A percentile compares a stretch with the other conserved stretches of the same genome.
Evolutionary conservation across 1,140 invertebrate species (phyloP).

Genomic region (Drosophila busckii): DNA sequence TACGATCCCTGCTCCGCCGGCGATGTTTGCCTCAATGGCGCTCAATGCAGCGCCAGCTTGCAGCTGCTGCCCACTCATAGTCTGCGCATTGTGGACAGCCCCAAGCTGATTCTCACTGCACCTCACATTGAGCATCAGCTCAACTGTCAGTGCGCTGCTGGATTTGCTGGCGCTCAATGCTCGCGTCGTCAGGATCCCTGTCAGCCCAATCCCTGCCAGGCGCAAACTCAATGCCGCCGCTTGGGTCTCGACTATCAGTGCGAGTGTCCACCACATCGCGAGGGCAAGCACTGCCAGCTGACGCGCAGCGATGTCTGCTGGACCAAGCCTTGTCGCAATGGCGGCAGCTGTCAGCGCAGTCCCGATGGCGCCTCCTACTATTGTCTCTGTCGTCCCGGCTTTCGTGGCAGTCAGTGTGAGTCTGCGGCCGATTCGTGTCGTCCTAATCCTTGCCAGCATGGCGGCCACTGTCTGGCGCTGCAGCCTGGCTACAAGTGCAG

Average conservation of each 20-base stretch:
- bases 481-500: conserved; percentile 92
- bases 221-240: conserved; percentile 89
- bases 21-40: conserved; percentile 86
- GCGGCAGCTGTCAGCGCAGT: conserved; percentile 92
- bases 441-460: conserved; percentile 93
- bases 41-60: conserved; percentile 86
- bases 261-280: conserved; percentile 86
- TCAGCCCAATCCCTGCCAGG: conserved; percentile 91
- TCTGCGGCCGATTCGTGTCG: conserved; percentile 90
- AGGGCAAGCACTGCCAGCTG: conserved; percentile 91
- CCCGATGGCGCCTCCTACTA: conserved; percentile 92
- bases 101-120: conserved; percentile 88
- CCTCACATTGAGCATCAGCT: conserved; percentile 88
- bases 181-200: conserved; percentile 93
- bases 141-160: conserved; percentile 87
- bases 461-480: conserved; percentile 89
- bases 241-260: conserved; percentile 91
- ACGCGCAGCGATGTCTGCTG: conserved; percentile 90
- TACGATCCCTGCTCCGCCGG: conserved; percentile 85
- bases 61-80: conserved; percentile 83
- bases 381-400: conserved; percentile 92
- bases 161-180: conserved; percentile 89
- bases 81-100: conserved; percentile 85
- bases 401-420: conserved; percentile 93
- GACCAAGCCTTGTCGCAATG: conserved; percentile 91